Base-by-base conservation (phyloP, 2,888 invertebrate species). In the Zelleria hepariella region DNA sequence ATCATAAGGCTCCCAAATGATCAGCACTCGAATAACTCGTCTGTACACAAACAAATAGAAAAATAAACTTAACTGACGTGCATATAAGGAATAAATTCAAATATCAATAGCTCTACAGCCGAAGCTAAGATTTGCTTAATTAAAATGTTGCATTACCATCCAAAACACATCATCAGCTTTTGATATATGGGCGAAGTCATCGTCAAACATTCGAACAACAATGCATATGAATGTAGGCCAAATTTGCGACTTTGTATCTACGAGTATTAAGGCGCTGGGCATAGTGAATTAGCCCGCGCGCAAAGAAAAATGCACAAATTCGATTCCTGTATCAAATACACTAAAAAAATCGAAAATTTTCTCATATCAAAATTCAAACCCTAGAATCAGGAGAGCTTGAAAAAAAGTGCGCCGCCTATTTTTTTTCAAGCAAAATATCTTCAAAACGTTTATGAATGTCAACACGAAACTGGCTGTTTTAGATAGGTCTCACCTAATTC, bases 11-110 rank as follows among this genome's bases (percentile, higher is more conserved):
- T 67, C 66, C 73, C 67, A 76, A 75, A 71, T 24, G 24, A 77
- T 85, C 87, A 85, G 83, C 85, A 80, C 77, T 83, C 79, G 74
- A 74, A 78, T 75, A 85, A 77, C 68, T 83, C 82, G 79, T 86
- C 87, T 88, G 87, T 75, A 77, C 72, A 78, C 68, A 80, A 80
- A 82, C 70, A 79, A 77, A 72, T 68, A 62, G 66, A 64, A 66
- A 66, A 58, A 8, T 6, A 15, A 26, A 58, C 51, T 26, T 51
- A 51, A 58, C 18, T 15, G 23, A 24, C 53, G 53, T 53, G 53
- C 53, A 25, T 23, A 49, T 25, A 53, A 23, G n/a, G 23, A 53
- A 42, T 42, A 42, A 42, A 42, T 42, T 42, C 6, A 5, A 42
- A 42, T 42, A 42, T 15, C 32, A 42, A 15, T 42, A 42, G 32